Evolutionary conservation across 2,113 vertebrate species (phyloP), one percentile per base, ranked within the genome.

Genomic region (Pseudonaja textilis): DNA sequence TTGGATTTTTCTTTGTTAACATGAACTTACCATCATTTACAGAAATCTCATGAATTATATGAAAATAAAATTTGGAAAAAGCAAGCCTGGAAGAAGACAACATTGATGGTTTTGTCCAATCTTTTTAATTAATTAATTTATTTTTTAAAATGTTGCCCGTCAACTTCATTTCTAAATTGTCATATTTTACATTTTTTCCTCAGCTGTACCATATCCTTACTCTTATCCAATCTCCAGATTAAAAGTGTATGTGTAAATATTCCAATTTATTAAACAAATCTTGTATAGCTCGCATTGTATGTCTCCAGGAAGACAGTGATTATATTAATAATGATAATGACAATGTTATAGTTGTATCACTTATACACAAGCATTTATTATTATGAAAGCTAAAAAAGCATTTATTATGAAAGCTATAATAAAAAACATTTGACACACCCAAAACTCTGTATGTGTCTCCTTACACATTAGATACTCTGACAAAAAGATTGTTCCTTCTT

Each of bases 401-500:
- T 26, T 61, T 25, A 59, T 59, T 25, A 11, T 26, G 54, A 81
- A 90, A 91, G 52, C 69, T 92, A 34, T 9, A 87, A 74, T 74
- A 69, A 74, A 74, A 34, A 61, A 20, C 4, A 20, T 10, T 9
- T n/a, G 29, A 69, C 14, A 18, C n/a, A 34, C 5, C n/a, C n/a
- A 34, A 34, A 69, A 34, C 22, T 8, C n/a, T 88, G 26, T 95
- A 96, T 96, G 95, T 98, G 96, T 94, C 95, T 95, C 23, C 16
- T 94, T 95, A 61, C 91, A 93, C 94, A 93, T 92, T 93, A 91
- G 94, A 94, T 91, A 96, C 69, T 39, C 1, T 52, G 64, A 95
- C 81, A 95, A 92, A 96, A 93, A 95, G 91, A 96, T 95, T 47
- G 94, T 96, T 87, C 87, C 11, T 90, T 95, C 96, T 93, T 93